Percentiles rank a stretch among this genome's conserved stretches.
phyloP scores from a whole-genome alignment of 2,113 vertebrate species.

The Brachionichthys hirsutus region DNA sequence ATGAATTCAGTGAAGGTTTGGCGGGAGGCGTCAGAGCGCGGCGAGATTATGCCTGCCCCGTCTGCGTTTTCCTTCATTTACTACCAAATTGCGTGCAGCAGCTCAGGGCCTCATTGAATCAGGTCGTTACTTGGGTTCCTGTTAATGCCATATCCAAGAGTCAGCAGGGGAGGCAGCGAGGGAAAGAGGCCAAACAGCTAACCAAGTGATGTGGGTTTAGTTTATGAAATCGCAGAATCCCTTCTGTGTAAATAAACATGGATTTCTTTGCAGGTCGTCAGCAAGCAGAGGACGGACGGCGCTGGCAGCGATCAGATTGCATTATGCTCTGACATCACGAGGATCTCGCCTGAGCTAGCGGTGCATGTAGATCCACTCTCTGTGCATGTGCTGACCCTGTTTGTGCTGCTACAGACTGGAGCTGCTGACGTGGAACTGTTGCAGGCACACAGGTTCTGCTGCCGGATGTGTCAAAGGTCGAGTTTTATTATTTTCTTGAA shows the following conservation, averaged over 20 bases:
- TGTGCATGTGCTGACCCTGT: no score
- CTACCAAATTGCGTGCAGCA: constrained; percentile 64
- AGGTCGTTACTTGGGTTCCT: constrained; percentile 63
- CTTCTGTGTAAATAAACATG: constrained; percentile 8
- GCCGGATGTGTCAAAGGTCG: background rate
- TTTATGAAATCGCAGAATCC: background rate
- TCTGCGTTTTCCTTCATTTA: constrained; percentile 62
- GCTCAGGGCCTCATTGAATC: constrained; percentile 69
- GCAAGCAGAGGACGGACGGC: background rate
- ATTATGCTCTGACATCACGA: constrained; percentile 20
- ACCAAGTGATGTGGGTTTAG: background rate
- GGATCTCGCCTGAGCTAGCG: constrained; percentile 3
- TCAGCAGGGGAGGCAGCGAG: constrained; percentile 11
- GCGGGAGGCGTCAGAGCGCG: constrained; percentile 51
- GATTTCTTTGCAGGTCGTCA: background rate
- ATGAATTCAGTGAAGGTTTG: constrained; percentile 56
- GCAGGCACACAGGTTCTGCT: background rate
- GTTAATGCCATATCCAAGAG: constrained; percentile 38
- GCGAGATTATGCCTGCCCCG: constrained; percentile 35
- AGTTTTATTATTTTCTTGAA: no score
- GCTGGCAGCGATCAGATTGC: background rate
- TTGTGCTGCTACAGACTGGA: background rate
- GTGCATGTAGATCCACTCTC: background rate
- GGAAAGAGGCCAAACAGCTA: background rate
- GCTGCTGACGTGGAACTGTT: background rate